A percentile compares a stretch with the other conserved stretches of the same genome.
Evolutionary conservation across 1,140 invertebrate genomes (phyloP).

Genomic region (Dendrolimus punctatus): DNA sequence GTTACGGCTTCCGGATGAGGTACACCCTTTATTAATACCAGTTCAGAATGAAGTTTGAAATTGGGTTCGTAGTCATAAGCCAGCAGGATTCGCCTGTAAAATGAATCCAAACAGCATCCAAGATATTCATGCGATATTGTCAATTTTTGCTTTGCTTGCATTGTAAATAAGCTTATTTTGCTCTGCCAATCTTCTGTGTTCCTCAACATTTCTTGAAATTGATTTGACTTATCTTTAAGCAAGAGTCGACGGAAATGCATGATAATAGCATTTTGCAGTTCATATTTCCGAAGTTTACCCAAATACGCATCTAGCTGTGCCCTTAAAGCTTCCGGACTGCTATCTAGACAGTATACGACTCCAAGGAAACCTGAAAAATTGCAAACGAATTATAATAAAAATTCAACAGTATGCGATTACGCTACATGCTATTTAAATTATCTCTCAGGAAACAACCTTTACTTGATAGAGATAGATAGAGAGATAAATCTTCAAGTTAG

Average conservation of each 20-base stretch:
- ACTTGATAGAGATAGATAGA: no score
- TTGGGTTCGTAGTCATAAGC: neutral
- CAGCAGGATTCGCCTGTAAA: slow-evolving; percentile 1
- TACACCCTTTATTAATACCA: no score
- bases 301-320: slow-evolving; percentile 15
- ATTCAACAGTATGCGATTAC: neutral
- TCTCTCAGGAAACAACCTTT: no score
- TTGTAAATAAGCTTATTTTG: slow-evolving; percentile 15
- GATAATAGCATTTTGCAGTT: slow-evolving; percentile 16
- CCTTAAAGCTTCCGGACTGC: slow-evolving; percentile 19
- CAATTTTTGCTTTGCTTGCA: neutral
- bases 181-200: slow-evolving; percentile 11
- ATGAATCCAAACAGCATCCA: neutral
- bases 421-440: no score
- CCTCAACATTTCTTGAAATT: slow-evolving; percentile 14
- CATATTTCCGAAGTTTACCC: slow-evolving; percentile 10
- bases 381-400: neutral
- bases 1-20: no score
- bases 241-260: slow-evolving; percentile 17
- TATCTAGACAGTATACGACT: slow-evolving; percentile 19
- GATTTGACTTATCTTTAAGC: slow-evolving; percentile 8
- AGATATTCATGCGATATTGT: no score
- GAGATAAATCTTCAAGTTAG: no score
- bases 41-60: neutral
- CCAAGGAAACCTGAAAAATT: slow-evolving; percentile 17